These are phyloP conservation scores for Acleris holmiana DNA, from an alignment of 2,888 invertebrate genomes.

Conservation along the genomic window DNA sequence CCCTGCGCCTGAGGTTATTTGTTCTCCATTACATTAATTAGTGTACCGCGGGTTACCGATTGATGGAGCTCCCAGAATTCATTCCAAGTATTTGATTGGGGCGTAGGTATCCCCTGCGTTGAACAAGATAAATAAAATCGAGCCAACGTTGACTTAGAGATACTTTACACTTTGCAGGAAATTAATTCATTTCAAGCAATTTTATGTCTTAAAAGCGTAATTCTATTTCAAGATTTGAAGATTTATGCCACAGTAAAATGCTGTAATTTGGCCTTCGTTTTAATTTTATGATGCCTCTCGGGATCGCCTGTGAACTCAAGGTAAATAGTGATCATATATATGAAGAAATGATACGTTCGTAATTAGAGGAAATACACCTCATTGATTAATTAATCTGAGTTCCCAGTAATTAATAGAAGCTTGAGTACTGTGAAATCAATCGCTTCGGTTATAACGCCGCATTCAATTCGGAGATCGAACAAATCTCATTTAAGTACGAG, in stretches of 20 bases:
- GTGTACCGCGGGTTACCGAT: slow-evolving; percentile 45
- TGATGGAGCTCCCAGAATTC: slow-evolving; percentile 49
- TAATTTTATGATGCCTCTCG: neutral
- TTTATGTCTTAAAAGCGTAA: slow-evolving; percentile 15
- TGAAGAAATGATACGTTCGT: neutral
- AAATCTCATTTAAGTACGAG: no score
- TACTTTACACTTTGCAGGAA: slow-evolving; percentile 23
- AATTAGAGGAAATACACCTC: no score
- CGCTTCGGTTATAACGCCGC: no score
- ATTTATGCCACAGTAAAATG: slow-evolving; percentile 9
- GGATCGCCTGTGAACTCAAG: neutral
- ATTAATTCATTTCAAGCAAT: slow-evolving; percentile 14
- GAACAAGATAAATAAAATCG: slow-evolving; percentile 45
- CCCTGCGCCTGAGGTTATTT: slow-evolving; percentile 46
- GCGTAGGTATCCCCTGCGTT: slow-evolving; percentile 36
- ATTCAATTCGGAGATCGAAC: no score
- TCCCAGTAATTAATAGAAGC: no score
- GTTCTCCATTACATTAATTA: slow-evolving; percentile 56
- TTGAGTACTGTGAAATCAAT: no score
- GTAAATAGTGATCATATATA: slow-evolving; percentile 1
- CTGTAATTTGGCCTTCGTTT: slow-evolving; percentile 9
- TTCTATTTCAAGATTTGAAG: slow-evolving; percentile 14
- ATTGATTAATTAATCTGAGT: no score
- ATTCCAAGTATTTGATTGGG: slow-evolving; percentile 50
- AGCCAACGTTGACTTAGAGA: slow-evolving; percentile 25